These are phyloP conservation scores for Urosaurus nigricauda DNA, from an alignment of 2,797 vertebrate species.

Conservation along the genomic window DNA sequence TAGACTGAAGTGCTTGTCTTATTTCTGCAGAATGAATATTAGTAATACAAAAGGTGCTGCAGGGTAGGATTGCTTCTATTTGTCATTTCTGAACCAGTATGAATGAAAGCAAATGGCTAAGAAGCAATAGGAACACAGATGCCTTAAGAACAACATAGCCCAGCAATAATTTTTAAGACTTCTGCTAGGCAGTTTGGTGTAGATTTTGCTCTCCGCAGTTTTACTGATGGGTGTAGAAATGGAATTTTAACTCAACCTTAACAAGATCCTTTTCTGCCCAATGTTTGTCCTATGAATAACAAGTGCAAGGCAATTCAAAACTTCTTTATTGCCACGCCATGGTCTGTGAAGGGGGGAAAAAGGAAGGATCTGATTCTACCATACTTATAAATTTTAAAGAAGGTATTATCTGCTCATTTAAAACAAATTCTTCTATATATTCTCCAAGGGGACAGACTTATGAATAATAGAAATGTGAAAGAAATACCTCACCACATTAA, in stretches of 20 bases:
- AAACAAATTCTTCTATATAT: conserved; percentile 80
- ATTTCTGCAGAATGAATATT: neutral
- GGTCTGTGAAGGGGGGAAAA: conserved; percentile 49
- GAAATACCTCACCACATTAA: conserved; percentile 78
- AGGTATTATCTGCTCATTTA: conserved; percentile 82
- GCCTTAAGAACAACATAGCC: conserved; percentile 31
- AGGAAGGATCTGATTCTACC: conserved; percentile 60
- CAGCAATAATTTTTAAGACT: neutral
- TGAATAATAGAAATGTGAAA: conserved; percentile 82
- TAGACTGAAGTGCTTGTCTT: neutral
- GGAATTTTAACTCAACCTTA: conserved; percentile 63
- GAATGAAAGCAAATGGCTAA: conserved; percentile 43
- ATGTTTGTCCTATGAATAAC: conserved; percentile 69
- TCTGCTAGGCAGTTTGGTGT: neutral
- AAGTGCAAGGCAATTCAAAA: conserved; percentile 66
- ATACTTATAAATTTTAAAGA: conserved; percentile 84
- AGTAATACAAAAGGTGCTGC: conserved; percentile 9
- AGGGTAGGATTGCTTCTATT: neutral
- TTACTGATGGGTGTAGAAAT: conserved; percentile 61
- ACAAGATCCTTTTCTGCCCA: conserved; percentile 58
- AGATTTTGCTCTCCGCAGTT: conserved; percentile 41
- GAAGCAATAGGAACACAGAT: neutral
- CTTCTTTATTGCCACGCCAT: conserved; percentile 63
- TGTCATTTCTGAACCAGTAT: conserved; percentile 42
- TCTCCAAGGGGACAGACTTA: conserved; percentile 80